Percentiles rank a stretch among this genome's conserved stretches.
phyloP scores from a whole-genome alignment of 2,113 vertebrate genomes.

The Salvelinus namaycush region DNA sequence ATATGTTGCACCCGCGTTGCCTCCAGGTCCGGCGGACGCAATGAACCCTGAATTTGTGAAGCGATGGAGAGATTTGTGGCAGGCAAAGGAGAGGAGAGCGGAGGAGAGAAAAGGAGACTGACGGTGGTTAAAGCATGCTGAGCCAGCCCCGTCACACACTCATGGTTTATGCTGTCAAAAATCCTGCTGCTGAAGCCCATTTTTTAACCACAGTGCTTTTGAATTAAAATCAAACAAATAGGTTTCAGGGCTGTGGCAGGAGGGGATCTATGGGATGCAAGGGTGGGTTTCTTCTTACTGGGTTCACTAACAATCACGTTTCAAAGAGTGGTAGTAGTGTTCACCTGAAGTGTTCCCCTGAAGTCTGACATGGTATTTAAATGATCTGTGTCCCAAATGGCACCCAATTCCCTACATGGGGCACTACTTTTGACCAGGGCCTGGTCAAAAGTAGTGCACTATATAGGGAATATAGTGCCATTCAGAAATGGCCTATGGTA shows the following conservation, averaged over 20 bases:
- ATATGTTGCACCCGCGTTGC: slow-evolving; percentile 66
- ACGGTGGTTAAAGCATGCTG: slow-evolving; percentile 57
- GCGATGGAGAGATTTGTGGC: slow-evolving; percentile 67
- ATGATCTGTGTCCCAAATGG: no score
- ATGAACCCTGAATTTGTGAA: slow-evolving; percentile 68
- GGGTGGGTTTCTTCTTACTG: neutral
- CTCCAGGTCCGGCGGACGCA: slow-evolving; percentile 66
- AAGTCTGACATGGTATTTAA: no score
- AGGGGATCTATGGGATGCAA: neutral
- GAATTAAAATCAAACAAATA: slow-evolving; percentile 4
- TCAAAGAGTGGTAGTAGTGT: no score
- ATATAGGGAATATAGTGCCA: no score
- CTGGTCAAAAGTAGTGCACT: no score
- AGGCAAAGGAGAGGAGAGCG: slow-evolving; percentile 14
- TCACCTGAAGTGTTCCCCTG: no score
- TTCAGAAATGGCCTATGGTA: no score
- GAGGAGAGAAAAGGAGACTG: slow-evolving; percentile 31
- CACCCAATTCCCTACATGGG: no score
- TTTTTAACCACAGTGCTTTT: slow-evolving; percentile 12
- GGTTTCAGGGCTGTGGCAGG: neutral
- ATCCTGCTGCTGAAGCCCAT: slow-evolving; percentile 12
- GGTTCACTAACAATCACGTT: neutral
- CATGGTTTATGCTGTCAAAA: slow-evolving; percentile 27
- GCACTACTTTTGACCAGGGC: no score
- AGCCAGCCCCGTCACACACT: slow-evolving; percentile 55